Evolutionary conservation across 2,888 invertebrate species (phyloP), one percentile per base, ranked within the genome.

Genomic region (Lithodes maja): DNA sequence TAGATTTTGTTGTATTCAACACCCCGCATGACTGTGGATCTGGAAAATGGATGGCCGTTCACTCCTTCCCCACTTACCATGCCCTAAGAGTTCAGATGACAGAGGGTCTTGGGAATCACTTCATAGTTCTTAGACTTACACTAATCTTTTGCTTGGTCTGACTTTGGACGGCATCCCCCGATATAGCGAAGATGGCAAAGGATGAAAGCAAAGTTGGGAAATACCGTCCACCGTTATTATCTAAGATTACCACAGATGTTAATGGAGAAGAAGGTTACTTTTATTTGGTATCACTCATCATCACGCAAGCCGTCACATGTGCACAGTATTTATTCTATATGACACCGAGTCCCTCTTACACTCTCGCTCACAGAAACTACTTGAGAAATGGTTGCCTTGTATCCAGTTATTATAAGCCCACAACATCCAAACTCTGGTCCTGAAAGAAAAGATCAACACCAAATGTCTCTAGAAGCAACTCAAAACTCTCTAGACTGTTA

Each of bases 161-260:
- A 49, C 9, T 17, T 9, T 49, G 12, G 17, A 61, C 61, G 12
- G 61, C 61, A 61, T 61, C 12, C 12, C 61, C 61, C 61, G 7
- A 7, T 61, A 61, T 7, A 7, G 77, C 12, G 3, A 9, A 2
- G 77, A 77, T 17, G 50, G 77, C 77, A 77, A 71, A 33, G 77
- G 9, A 9, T 77, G 17, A 77, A n/a, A 33, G 50, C 49, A 49
- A 77, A 77, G 49, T 2, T 17, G 49, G 77, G 77, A 9, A 77
- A 33, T 49, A 49, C 33, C 3, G 49, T 49, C 77, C 49, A 12
- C 12, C 7, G 61, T 12, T 61, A 61, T 7, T 12, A 0, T 61
- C 61, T 61, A 61, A 61, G 12, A 61, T 61, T 61, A 61, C 61
- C 61, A 77, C 77, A 77, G 9, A 77, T 77, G 77, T 77, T 33